phyloP scores from a whole-genome alignment of 2,797 vertebrate genomes.

The Enoplosus armatus region DNA sequence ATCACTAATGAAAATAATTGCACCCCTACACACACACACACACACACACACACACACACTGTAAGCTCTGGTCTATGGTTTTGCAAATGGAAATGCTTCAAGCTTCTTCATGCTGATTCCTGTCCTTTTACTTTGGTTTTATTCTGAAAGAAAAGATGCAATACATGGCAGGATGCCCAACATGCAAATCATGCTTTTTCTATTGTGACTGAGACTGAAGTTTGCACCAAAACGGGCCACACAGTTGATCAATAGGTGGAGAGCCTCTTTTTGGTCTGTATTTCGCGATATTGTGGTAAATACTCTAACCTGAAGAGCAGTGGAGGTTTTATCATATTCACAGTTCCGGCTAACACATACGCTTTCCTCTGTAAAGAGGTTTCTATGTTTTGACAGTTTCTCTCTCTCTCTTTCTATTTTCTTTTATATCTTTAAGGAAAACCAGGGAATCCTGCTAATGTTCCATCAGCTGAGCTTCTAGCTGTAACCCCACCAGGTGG shows the following conservation, averaged over 20 bases:
- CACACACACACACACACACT: not conserved
- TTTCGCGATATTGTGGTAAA: not conserved
- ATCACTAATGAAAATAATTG: not conserved
- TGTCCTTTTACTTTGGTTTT: not conserved
- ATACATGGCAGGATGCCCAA: not conserved
- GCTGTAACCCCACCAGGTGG: slow-evolving; percentile 75
- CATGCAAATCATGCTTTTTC: not conserved
- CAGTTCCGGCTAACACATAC: not conserved
- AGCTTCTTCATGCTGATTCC: not conserved
- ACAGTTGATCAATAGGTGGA: not conserved
- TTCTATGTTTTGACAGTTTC: not conserved
- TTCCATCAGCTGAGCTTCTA: slow-evolving; percentile 75
- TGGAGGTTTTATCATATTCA: not conserved
- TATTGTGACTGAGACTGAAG: not conserved
- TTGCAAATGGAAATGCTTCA: not conserved
- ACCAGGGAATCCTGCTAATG: slow-evolving; percentile 80
- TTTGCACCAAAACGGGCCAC: not conserved
- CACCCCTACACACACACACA: not conserved
- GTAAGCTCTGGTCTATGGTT: not conserved
- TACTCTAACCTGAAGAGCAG: not conserved
- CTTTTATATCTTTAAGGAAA: slow-evolving; percentile 67
- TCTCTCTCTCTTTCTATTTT: not conserved
- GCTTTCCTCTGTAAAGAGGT: not conserved
- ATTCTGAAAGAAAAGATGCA: not conserved
- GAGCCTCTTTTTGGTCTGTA: not conserved